Percentiles rank a stretch among this genome's conserved stretches.
phyloP scores from a whole-genome alignment of 2,113 vertebrate genomes.

The Gobius niger region DNA sequence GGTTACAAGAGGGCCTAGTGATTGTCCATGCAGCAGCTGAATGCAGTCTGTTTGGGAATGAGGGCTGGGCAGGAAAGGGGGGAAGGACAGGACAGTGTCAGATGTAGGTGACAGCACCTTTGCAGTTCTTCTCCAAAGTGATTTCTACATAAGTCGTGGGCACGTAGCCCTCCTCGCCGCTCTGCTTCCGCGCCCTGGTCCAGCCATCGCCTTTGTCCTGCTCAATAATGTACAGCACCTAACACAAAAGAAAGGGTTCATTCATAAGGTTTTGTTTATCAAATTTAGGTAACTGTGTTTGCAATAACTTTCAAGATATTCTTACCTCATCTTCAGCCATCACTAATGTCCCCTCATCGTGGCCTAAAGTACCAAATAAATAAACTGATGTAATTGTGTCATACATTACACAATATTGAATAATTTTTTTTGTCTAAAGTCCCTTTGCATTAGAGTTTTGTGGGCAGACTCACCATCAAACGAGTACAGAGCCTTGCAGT shows the following conservation, averaged over 20 bases:
- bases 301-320: background rate
- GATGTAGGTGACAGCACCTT: conserved; percentile 99
- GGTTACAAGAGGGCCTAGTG: conserved; percentile 6
- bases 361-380: conserved; percentile 76
- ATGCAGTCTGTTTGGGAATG: conserved; percentile 18
- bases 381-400: background rate
- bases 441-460: background rate
- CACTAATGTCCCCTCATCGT: conserved; percentile 95
- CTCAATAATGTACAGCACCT: conserved; percentile 93
- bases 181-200: conserved; percentile 94
- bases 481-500: conserved; percentile 96
- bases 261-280: background rate
- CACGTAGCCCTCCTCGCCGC: conserved; percentile 96
- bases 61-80: conserved; percentile 21
- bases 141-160: conserved; percentile 98
- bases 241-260: background rate
- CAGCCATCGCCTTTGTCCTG: conserved; percentile 98
- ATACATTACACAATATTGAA: background rate
- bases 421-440: too few species aligned
- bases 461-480: conserved; percentile 84
- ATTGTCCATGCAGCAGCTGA: conserved; percentile 51
- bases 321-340: conserved; percentile 91
- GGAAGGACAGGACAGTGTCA: conserved; percentile 66
- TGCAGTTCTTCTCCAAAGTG: conserved; percentile 98
- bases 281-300: background rate